Evolutionary conservation across 2,113 vertebrate species (phyloP).

Genomic region (Delphinus delphis): DNA sequence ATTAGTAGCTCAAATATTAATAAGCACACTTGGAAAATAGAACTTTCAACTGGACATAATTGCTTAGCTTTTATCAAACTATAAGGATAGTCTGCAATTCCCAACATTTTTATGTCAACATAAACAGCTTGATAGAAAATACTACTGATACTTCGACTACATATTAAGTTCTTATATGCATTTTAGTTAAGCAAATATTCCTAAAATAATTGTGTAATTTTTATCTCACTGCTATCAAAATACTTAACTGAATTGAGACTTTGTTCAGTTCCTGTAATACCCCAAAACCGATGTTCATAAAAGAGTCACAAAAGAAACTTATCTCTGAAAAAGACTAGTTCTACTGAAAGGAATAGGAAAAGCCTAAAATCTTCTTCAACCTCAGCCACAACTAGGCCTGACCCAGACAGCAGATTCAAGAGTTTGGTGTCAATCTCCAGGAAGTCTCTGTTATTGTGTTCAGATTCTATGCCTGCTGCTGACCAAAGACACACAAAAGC

Average conservation of each 20-base stretch:
- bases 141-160: background rate
- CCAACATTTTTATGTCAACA: background rate
- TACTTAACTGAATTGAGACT: background rate
- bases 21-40: slow-evolving; percentile 65
- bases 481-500: background rate
- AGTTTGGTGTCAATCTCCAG: background rate
- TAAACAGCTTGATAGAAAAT: background rate
- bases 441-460: background rate
- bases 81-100: background rate
- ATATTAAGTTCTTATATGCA: background rate
- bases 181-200: background rate
- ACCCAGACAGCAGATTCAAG: background rate
- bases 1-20: slow-evolving; percentile 64
- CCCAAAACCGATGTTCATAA: background rate
- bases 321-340: background rate
- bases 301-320: background rate
- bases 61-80: background rate
- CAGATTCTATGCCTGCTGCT: background rate
- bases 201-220: background rate
- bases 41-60: slow-evolving; percentile 23
- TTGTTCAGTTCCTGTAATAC: background rate
- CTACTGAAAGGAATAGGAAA: background rate
- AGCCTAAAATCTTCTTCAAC: background rate
- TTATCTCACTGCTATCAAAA: background rate
- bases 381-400: background rate